Base-by-base conservation (phyloP, 2,888 invertebrate species). In the Eilema caniola region DNA sequence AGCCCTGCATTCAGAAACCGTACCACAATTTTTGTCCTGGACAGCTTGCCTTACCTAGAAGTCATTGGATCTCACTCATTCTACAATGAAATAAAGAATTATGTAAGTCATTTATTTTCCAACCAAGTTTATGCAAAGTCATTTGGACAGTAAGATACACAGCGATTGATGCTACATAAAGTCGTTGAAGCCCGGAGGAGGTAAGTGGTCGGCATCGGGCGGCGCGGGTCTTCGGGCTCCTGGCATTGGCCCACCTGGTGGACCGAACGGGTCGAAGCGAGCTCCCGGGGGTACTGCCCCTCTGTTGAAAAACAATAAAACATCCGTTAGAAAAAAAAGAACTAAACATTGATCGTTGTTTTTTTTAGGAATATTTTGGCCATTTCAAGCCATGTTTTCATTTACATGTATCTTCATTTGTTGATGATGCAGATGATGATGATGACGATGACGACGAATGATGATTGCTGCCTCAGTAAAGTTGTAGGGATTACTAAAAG, bases 181-280 rank as follows among this genome's bases (percentile, higher is more conserved):
- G 85, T 97, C 97, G 84, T 96, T 96, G 76, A 97, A 97, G 12
- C 97, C 97, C n/a, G 97, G 97, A 3, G 97, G 97, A 20, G 96
- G 96, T 64, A 98, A 93, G 81, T 98, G 97, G 89, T 98, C 98
- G 20, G 97, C 96, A 85, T 97, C 97, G 0, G 97, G 97, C 0
- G 95, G 94, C 3, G 95, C 93, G 60, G 88, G 93, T 76, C 95
- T 82, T 16, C 92, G 89, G 72, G 28, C 66, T 25, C 90, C 90
- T 0, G 92, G 93, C 74, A 94, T 85, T 11, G 93, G 94, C 11
- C 92, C 95, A 20, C 96, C 96, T 0, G 98, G 98, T 0, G 97
- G 97, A 0, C 89, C 93, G 88, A 98, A 97, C 0, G 98, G 98
- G 93, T 98, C 98, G 89, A 98, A 98, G 70, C 98, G 96, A 4